Conservation (phyloP, 2,888 invertebrate genomes). For the Trichopria drosophilae region DNA sequence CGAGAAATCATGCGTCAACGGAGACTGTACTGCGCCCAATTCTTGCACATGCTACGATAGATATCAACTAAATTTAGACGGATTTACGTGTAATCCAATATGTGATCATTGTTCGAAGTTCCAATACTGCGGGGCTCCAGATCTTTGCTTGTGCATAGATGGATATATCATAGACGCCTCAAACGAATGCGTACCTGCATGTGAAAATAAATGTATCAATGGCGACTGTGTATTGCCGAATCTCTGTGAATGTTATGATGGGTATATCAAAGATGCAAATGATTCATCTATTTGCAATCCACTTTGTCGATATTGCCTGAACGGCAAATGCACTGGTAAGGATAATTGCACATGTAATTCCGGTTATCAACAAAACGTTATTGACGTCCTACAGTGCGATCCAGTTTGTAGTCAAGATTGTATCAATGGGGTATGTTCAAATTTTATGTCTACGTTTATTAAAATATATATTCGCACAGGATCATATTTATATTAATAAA, state of each 20-base stretch:
- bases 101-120: conserved; percentile 70
- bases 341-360: conserved; percentile 48
- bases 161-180: conserved; percentile 65
- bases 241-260: conserved; percentile 41
- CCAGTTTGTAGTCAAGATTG: conserved; percentile 45
- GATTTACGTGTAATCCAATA: conserved; percentile 60
- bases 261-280: conserved; percentile 38
- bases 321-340: conserved; percentile 57
- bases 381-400: conserved; percentile 21
- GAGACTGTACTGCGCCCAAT: conserved; percentile 58
- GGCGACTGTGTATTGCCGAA: conserved; percentile 43
- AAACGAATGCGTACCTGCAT: conserved; percentile 51
- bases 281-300: conserved; percentile 40
- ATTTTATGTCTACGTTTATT: no score
- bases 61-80: conserved; percentile 50
- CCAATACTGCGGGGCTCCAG: conserved; percentile 67
- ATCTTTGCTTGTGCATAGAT: conserved; percentile 71
- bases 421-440: conserved; percentile 35
- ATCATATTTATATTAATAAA: no score
- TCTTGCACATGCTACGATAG: conserved; percentile 56
- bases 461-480: no score
- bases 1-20: conserved; percentile 56
- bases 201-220: conserved; percentile 48
- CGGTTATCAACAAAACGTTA: conserved; percentile 40
- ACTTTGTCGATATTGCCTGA: conserved; percentile 30